A percentile compares a stretch with the other conserved stretches of the same genome.
Conservation (phyloP, 2,113 vertebrate species). For the Ondatra zibethicus region DNA sequence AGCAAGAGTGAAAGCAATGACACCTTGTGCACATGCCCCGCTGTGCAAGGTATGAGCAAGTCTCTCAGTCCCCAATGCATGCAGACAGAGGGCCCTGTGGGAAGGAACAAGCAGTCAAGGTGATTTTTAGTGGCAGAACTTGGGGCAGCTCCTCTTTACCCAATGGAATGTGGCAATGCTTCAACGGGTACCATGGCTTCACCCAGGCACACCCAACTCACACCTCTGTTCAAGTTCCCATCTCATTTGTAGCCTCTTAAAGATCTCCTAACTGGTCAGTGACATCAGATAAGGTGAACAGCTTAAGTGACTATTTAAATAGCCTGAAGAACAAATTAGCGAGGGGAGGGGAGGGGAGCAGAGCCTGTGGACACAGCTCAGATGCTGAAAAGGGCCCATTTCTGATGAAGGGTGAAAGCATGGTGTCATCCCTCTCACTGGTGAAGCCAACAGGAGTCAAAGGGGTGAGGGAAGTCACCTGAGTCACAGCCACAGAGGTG, state of each 20-base stretch:
- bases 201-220: neutral
- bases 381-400: neutral
- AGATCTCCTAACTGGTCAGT: conserved; percentile 49
- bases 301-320: conserved; percentile 48
- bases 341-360: neutral
- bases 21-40: too few species aligned
- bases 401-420: neutral
- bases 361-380: neutral
- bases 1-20: neutral
- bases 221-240: neutral
- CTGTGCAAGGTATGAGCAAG: neutral
- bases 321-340: neutral
- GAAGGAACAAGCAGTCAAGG: neutral
- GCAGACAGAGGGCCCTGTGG: neutral
- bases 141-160: neutral
- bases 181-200: neutral
- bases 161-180: neutral
- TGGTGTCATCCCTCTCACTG: neutral
- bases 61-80: neutral
- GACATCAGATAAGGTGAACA: conserved; percentile 26
- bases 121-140: neutral
- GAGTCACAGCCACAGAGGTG: neutral
- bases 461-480: neutral
- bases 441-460: rapidly evolving
- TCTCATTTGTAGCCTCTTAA: neutral